Evolutionary conservation across 2,113 vertebrate genomes (phyloP), one percentile per base, ranked within the genome.

Genomic region (Malurus alboscapulatus): DNA sequence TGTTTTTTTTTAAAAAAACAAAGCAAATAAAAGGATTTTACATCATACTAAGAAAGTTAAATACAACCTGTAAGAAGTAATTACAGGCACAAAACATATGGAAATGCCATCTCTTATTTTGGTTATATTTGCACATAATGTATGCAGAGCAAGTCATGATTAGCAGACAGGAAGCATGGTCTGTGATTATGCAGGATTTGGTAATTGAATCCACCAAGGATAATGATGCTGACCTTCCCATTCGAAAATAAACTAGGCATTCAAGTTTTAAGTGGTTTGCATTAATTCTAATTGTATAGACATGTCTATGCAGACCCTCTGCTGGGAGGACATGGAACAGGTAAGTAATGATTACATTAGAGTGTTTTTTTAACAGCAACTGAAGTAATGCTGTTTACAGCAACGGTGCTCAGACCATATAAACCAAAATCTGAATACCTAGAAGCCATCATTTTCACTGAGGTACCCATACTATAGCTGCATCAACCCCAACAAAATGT

Each of bases 181-280:
- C 74, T 76, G 71, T 73, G 87, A 95, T 96, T 96, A 95, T 86
- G 85, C 83, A 95, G 92, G 90, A 88, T 95, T 93, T 96, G 80
- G 94, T 95, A 95, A 96, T 90, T 96, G 94, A 97, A 95, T 94
- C 79, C 72, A 91, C 94, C 79, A 95, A 97, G 92, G 96, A 96
- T 94, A 97, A 97, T 95, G 96, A 97, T 78, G 91, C 84, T 96
- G 93, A 97, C 95, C 93, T 97, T 97, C 93, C 92, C 78, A 94
- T 94, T 92, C 44, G 68, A 96, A 97, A 97, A 95, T 94, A 95
- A 97, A 97, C 92, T 88, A 97, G 85, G 84, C 67, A 95, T 95
- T 96, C 42, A 71, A 81, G 81, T 95, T 96, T 54, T 91, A 94
- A 97, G 83, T 92, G 87, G 86, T 95, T 94, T 89, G 84, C 21